Evolutionary conservation across 1,140 invertebrate species (phyloP).

Genomic region (Habropoda laboriosa): DNA sequence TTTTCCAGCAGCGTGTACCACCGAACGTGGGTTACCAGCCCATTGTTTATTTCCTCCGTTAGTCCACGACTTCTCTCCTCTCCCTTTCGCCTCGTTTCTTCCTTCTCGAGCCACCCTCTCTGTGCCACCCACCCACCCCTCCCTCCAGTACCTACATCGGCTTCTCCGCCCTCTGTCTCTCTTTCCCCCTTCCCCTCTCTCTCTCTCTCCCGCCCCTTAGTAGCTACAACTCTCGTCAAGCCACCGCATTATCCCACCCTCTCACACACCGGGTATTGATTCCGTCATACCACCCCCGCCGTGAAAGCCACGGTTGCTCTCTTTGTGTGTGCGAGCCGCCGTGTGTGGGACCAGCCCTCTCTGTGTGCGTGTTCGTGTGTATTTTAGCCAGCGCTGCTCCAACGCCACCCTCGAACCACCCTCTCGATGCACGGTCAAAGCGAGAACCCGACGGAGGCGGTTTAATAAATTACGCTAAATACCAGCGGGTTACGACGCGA

Average conservation of each 20-base stretch:
- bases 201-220: slow-evolving; percentile 43
- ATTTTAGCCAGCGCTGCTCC: slow-evolving; percentile 39
- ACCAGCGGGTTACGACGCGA: slow-evolving; percentile 40
- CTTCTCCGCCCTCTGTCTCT: not conserved
- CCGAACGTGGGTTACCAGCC: slow-evolving; percentile 57
- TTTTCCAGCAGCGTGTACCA: slow-evolving; percentile 63
- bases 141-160: not conserved
- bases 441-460: slow-evolving; percentile 29
- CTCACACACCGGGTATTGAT: slow-evolving; percentile 76
- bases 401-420: not conserved
- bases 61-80: slow-evolving; percentile 51
- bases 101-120: not conserved
- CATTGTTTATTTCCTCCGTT: slow-evolving; percentile 66
- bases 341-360: not conserved
- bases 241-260: slow-evolving; percentile 74
- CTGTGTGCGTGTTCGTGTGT: slow-evolving; percentile 6
- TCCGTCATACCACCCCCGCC: slow-evolving; percentile 67
- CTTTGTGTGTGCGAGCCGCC: slow-evolving; percentile 37
- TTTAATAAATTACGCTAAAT: slow-evolving; percentile 73
- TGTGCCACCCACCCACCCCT: not conserved
- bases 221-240: slow-evolving; percentile 72
- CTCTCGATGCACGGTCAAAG: slow-evolving; percentile 42
- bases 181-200: slow-evolving; percentile 10
- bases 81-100: slow-evolving; percentile 1
- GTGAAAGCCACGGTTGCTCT: slow-evolving; percentile 61